phyloP scores from a whole-genome alignment of 1,140 invertebrate genomes.

The Arctopsyche grandis region DNA sequence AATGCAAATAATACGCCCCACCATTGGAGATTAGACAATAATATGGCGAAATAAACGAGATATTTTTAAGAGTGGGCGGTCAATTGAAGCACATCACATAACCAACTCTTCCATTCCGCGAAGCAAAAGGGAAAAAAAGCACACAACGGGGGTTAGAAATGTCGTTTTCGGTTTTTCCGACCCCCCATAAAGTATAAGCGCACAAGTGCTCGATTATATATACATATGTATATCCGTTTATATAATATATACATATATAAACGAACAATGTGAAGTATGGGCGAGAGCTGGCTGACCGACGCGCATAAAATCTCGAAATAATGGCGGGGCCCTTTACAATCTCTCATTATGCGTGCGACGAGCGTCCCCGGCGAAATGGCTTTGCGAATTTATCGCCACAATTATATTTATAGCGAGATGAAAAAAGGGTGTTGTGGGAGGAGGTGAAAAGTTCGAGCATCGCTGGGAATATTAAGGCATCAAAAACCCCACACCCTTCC shows the following conservation, averaged over 20 bases:
- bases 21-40: background rate
- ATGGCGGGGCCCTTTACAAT: constrained; percentile 23
- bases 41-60: background rate
- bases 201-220: background rate
- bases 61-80: background rate
- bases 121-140: background rate
- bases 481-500: background rate
- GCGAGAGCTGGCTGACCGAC: constrained; percentile 2
- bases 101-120: background rate
- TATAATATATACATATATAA: background rate
- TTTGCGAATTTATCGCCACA: constrained; percentile 36
- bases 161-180: too few relatives aligned
- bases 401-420: constrained; percentile 36
- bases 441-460: constrained; percentile 13
- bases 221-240: background rate
- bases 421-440: background rate
- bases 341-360: constrained; percentile 34
- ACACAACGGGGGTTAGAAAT: background rate
- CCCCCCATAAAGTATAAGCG: too few relatives aligned
- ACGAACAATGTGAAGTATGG: background rate
- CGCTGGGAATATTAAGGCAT: constrained; percentile 15
- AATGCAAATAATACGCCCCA: background rate
- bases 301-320: constrained; percentile 33
- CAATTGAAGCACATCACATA: background rate
- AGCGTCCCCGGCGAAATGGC: constrained; percentile 16